Percentiles rank a stretch among this genome's conserved stretches.
Conservation (phyloP, 92 coral and sea anemone genomes). For the Epizoanthus ramosus region DNA sequence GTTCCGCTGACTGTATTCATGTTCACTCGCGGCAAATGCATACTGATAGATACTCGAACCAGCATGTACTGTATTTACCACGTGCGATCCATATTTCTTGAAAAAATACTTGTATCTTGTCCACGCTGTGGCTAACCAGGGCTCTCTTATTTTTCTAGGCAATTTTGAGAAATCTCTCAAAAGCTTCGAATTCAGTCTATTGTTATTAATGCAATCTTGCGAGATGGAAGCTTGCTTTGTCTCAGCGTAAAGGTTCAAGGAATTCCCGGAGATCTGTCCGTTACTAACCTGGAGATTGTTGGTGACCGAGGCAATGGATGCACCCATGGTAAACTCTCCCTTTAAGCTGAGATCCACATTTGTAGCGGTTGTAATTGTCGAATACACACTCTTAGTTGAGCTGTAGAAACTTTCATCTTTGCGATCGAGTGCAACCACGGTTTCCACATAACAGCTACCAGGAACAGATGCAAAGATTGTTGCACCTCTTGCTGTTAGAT, state of each 20-base stretch:
- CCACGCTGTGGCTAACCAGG: slow-evolving; percentile 47
- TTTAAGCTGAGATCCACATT: slow-evolving; percentile 19
- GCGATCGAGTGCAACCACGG: neutral
- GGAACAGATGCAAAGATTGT: slow-evolving; percentile 34
- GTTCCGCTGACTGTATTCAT: slow-evolving; percentile 31
- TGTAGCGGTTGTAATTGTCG: slow-evolving; percentile 27
- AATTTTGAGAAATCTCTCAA: slow-evolving; percentile 31
- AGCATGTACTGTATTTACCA: slow-evolving; percentile 37
- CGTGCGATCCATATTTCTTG: slow-evolving; percentile 59
- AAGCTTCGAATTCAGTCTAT: neutral
- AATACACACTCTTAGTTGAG: slow-evolving; percentile 4
- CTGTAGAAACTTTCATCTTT: slow-evolving; percentile 38
- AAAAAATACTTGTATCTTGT: slow-evolving; percentile 42
- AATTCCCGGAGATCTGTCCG: neutral
- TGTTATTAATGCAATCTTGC: slow-evolving; percentile 1
- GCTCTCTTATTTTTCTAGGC: neutral
- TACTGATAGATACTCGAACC: slow-evolving; percentile 67
- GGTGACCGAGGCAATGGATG: slow-evolving; percentile 28
- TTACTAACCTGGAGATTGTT: neutral
- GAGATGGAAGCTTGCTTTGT: neutral
- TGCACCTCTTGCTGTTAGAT: slow-evolving; percentile 49
- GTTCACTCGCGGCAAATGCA: slow-evolving; percentile 41
- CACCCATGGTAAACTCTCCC: slow-evolving; percentile 45
- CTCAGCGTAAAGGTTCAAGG: neutral
- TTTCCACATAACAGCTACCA: slow-evolving; percentile 3